Evolutionary conservation across 1,140 invertebrate species (phyloP), one percentile per base, ranked within the genome.

Genomic region (Anagrus nilaparvatae): DNA sequence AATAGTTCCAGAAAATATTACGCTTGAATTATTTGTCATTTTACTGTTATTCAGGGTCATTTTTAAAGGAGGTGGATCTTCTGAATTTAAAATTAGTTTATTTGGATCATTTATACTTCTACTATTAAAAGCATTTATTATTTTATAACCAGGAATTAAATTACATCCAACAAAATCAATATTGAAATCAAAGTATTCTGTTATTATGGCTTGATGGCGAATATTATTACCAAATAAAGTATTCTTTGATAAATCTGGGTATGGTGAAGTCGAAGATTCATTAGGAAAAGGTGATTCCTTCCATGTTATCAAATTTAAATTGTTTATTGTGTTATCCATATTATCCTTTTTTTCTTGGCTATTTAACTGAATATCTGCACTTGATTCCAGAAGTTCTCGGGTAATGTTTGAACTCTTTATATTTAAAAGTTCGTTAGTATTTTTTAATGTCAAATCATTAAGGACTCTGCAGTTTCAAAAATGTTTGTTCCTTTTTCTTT

Each of bases 31-130:
- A 44, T 63, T 67, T n/a, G 78, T 80, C 64, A 72, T 74, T 14
- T 72, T 77, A 48, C 79, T 74, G 63, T 81, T 79, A 51, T 82
- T 73, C 2, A 81, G 53, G 63, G 68, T 74, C 10, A 71, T 47
- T 49, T 66, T 71, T 5, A 52, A 40, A 10, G 46, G 47, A 1
- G 55, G 52, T 14, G 42, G 3, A 16, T 5, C 6, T 33, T 12
- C 6, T 19, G n/a, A 5, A 16, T 5, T 7, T 33, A 20, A 14
- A 12, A 19, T 7, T 16, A 13, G 4, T 36, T 14, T 24, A 16
- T 13, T 36, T 23, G 6, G 4, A 24, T 55, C 38, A 52, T 55
- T 56, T 51, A 61, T 58, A 46, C 48, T 40, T 43, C 56, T 48
- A 24, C 32, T 57, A n/a, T 34, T 57, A 3, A 38, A 18, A 0